Conservation (phyloP, 2,888 invertebrate genomes). For the Cerceris rybyensis region DNA sequence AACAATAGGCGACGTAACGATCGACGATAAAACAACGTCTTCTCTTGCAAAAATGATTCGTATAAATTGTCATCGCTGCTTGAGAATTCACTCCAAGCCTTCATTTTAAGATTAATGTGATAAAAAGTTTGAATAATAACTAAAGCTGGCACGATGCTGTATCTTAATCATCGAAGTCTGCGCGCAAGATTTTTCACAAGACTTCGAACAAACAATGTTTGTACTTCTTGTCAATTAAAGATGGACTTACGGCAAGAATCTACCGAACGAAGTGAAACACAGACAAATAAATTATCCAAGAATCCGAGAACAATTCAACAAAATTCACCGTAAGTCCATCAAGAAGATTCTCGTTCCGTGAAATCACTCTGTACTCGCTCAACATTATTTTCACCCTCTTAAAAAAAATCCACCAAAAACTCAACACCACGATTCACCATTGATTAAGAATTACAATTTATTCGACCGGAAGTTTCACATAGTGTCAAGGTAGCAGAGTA, state of each 20-base stretch:
- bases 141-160: not conserved
- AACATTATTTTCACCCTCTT: not conserved
- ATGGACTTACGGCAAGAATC: no score
- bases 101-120: no score
- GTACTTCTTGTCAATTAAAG: no score
- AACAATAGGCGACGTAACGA: slow-evolving; percentile 7
- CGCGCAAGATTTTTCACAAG: no score
- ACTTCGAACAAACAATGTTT: no score
- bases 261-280: no score
- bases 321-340: slow-evolving; percentile 29
- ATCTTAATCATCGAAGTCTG: not conserved
- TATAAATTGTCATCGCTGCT: not conserved
- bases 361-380: slow-evolving; percentile 16
- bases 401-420: not conserved
- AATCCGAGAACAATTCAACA: not conserved
- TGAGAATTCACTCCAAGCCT: not conserved
- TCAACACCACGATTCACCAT: not conserved
- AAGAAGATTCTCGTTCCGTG: slow-evolving; percentile 30
- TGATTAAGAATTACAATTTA: not conserved
- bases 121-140: no score
- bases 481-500: not conserved
- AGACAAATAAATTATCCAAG: not conserved
- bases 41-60: not conserved
- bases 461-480: slow-evolving; percentile 3
- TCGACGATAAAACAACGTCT: not conserved